Evolutionary conservation across 2,797 vertebrate species (phyloP).

Genomic region (Malacoctenus gilli): DNA sequence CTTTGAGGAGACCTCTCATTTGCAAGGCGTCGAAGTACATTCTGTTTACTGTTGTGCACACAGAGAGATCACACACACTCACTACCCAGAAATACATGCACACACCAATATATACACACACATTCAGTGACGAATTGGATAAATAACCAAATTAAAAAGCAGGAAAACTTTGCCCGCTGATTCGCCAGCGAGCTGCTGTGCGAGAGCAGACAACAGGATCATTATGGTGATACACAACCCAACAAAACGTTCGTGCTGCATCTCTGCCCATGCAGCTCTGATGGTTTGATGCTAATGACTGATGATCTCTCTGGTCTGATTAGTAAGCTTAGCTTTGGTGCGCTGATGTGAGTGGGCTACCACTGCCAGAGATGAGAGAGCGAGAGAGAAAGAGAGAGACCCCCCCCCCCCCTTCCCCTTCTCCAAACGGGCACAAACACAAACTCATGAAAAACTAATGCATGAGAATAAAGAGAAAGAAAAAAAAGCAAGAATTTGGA

Average conservation of each 20-base stretch:
- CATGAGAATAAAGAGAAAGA: slow-evolving; percentile 10
- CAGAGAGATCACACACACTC: too few species aligned
- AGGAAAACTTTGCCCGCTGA: slow-evolving; percentile 30
- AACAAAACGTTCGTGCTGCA: slow-evolving; percentile 46
- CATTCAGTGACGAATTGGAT: slow-evolving; percentile 20
- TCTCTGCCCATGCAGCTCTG: slow-evolving; percentile 46
- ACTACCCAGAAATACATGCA: too few species aligned
- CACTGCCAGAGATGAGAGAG: slow-evolving; percentile 58
- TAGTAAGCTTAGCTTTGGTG: slow-evolving; percentile 51
- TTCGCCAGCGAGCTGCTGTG: slow-evolving; percentile 16
- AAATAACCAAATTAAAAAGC: slow-evolving; percentile 27
- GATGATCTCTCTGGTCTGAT: slow-evolving; percentile 63
- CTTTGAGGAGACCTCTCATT: slow-evolving; percentile 23
- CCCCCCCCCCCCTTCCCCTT: too few species aligned
- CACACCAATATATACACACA: neutral
- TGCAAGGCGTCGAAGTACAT: too few species aligned
- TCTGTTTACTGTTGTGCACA: too few species aligned
- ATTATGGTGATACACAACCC: slow-evolving; percentile 35
- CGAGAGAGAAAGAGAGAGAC: too few species aligned
- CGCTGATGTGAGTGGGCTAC: slow-evolving; percentile 48
- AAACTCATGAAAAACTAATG: slow-evolving; percentile 39
- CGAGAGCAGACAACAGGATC: slow-evolving; percentile 25
- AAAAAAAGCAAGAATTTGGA: neutral
- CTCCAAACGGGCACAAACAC: slow-evolving; percentile 12
- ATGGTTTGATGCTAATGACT: slow-evolving; percentile 59